A percentile compares a stretch with the other conserved stretches of the same genome.
Conservation (phyloP, 2,888 invertebrate genomes). For the Masnerella sp. region DNA sequence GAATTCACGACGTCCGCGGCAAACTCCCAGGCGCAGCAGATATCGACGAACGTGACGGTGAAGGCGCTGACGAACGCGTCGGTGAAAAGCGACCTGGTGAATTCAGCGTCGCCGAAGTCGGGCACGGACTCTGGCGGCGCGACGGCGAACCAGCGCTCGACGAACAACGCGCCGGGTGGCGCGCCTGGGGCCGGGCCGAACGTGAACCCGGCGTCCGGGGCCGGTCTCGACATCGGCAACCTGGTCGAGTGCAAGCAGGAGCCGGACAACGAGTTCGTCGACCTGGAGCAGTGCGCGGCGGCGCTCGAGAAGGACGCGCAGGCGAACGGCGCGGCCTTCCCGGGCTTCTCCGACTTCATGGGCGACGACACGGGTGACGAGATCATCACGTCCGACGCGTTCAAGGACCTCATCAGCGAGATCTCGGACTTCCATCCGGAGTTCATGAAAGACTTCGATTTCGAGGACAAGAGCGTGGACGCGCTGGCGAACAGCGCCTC, state of each 20-base stretch:
- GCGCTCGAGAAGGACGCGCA: constrained; percentile 91
- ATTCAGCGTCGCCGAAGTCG: constrained; percentile 78
- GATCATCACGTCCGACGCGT: constrained; percentile 85
- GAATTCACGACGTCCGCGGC: constrained; percentile 93
- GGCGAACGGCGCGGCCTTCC: constrained; percentile 85
- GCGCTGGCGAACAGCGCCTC: constrained; percentile 64
- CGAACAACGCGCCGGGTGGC: constrained; percentile 69
- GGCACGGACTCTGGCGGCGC: constrained; percentile 73
- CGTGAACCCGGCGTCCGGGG: constrained; percentile 38
- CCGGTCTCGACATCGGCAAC: constrained; percentile 80
- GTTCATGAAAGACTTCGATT: constrained; percentile 88
- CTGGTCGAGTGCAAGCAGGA: constrained; percentile 91
- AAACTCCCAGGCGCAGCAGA: constrained; percentile 92
- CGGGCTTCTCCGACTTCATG: constrained; percentile 88
- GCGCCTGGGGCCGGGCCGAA: constrained; percentile 65
- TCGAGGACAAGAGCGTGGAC: constrained; percentile 81
- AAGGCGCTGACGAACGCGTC: constrained; percentile 87
- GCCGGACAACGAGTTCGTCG: constrained; percentile 92
- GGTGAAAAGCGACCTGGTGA: constrained; percentile 80
- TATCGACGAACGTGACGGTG: constrained; percentile 94
- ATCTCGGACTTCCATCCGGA: constrained; percentile 90
- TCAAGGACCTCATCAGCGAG: constrained; percentile 92
- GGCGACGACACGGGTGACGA: constrained; percentile 91
- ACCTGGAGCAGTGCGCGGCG: constrained; percentile 89
- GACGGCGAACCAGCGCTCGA: constrained; percentile 65